Evolutionary conservation across 2,113 vertebrate species (phyloP).

Genomic region (Rhynchomys soricoides): DNA sequence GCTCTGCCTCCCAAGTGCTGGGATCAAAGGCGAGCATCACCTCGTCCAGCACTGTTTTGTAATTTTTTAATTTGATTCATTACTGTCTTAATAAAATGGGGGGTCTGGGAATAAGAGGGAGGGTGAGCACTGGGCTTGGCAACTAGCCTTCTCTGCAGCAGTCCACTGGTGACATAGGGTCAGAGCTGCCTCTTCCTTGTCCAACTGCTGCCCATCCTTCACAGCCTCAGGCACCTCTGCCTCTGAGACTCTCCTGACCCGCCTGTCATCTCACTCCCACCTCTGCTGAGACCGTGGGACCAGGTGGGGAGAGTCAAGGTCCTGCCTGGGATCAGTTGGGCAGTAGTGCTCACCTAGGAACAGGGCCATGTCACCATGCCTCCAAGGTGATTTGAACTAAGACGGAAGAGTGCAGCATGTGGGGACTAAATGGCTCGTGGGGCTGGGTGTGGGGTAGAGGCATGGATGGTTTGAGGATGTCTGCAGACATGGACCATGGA

Average conservation of each 20-base stretch:
- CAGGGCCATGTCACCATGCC: neutral
- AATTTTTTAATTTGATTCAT: neutral
- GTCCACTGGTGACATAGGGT: too few species aligned
- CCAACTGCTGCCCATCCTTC: neutral
- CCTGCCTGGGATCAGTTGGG: neutral
- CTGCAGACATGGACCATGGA: neutral
- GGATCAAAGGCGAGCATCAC: neutral
- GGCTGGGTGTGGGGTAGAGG: neutral
- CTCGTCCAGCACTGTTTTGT: neutral
- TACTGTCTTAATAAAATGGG: neutral
- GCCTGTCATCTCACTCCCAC: neutral
- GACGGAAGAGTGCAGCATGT: neutral
- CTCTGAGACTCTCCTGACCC: neutral
- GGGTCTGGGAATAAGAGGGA: neutral
- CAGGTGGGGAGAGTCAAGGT: neutral
- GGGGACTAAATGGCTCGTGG: neutral
- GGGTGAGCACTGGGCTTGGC: neutral
- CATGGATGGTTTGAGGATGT: neutral
- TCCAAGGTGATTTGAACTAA: too few species aligned
- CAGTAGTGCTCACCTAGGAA: neutral
- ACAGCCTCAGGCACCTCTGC: neutral
- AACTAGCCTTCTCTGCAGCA: neutral
- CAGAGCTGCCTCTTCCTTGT: neutral
- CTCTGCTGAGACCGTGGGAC: neutral
- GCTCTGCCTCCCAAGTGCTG: neutral